Evolutionary conservation across 2,797 vertebrate species (phyloP).

Genomic region (Dendrocincla tyrannina): DNA sequence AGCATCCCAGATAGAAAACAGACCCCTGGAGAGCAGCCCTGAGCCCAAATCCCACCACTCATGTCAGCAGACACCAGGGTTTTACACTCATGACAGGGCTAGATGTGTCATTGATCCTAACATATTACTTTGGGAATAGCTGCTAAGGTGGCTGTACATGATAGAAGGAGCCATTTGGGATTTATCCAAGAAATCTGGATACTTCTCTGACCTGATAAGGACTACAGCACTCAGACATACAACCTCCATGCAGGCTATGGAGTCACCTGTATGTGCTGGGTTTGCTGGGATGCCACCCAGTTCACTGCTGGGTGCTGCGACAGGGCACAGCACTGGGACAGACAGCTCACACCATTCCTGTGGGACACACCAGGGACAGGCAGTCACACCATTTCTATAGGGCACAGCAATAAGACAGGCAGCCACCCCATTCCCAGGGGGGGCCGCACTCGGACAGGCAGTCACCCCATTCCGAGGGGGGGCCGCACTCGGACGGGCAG

Average conservation of each 20-base stretch:
- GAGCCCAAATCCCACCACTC: background rate
- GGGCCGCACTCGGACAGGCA: background rate
- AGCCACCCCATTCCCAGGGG: background rate
- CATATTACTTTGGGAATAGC: rapidly evolving
- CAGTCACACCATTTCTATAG: rapidly evolving
- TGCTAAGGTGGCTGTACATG: background rate
- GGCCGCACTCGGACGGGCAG: background rate
- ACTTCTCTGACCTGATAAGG: background rate
- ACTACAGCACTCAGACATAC: rapidly evolving
- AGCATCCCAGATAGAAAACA: background rate
- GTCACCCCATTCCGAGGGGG: no score
- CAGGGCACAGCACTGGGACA: rapidly evolving
- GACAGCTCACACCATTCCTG: rapidly evolving
- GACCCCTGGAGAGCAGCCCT: background rate
- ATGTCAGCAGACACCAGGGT: background rate
- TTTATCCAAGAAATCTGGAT: background rate
- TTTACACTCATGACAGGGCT: background rate
- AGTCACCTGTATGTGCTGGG: rapidly evolving
- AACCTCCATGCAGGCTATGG: rapidly evolving
- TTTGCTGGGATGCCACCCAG: background rate
- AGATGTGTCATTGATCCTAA: background rate
- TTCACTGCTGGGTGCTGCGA: rapidly evolving
- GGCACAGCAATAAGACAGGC: rapidly evolving
- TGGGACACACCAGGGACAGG: rapidly evolving
- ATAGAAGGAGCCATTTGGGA: rapidly evolving